Evolutionary conservation across 1,140 invertebrate genomes (phyloP).

Genomic region (Drosophila pseudoobscura): DNA sequence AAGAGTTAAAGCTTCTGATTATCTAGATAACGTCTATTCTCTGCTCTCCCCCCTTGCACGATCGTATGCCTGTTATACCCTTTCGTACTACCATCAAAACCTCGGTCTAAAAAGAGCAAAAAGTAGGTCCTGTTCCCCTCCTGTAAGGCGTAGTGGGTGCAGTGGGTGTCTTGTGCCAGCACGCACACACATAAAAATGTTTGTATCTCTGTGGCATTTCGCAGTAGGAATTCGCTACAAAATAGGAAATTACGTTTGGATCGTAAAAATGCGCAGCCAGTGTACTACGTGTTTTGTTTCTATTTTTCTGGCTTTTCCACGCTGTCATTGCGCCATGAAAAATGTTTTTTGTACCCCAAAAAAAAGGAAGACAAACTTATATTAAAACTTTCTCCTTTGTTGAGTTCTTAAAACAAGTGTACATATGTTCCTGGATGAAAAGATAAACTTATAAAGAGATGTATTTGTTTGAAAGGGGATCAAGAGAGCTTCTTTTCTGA

Average conservation of each 20-base stretch:
- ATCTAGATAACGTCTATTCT: too few relatives aligned
- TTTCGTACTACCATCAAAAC: too few relatives aligned
- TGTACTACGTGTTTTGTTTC: constrained; percentile 58
- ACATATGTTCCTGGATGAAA: too few relatives aligned
- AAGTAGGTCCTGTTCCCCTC: too few relatives aligned
- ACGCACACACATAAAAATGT: constrained; percentile 63
- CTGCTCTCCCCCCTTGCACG: too few relatives aligned
- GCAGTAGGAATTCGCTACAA: constrained; percentile 52
- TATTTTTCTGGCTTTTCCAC: constrained; percentile 8
- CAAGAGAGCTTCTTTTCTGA: too few relatives aligned
- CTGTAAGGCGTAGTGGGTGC: not conserved
- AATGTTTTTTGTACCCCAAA: constrained; percentile 11
- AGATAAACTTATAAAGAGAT: too few relatives aligned
- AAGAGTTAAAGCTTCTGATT: too few relatives aligned
- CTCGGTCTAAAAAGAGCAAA: too few relatives aligned
- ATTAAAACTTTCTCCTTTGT: constrained; percentile 4
- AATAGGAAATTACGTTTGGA: constrained; percentile 70
- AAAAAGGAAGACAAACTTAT: constrained; percentile 19
- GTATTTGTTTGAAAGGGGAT: too few relatives aligned
- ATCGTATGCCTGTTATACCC: too few relatives aligned
- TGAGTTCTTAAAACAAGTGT: not conserved
- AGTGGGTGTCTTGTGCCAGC: constrained; percentile 22
- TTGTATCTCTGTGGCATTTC: constrained; percentile 33
- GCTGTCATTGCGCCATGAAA: constrained; percentile 29
- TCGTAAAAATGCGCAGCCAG: constrained; percentile 56